Base-by-base conservation (phyloP, 1,140 invertebrate genomes). In the Pristionchus pacificus region DNA sequence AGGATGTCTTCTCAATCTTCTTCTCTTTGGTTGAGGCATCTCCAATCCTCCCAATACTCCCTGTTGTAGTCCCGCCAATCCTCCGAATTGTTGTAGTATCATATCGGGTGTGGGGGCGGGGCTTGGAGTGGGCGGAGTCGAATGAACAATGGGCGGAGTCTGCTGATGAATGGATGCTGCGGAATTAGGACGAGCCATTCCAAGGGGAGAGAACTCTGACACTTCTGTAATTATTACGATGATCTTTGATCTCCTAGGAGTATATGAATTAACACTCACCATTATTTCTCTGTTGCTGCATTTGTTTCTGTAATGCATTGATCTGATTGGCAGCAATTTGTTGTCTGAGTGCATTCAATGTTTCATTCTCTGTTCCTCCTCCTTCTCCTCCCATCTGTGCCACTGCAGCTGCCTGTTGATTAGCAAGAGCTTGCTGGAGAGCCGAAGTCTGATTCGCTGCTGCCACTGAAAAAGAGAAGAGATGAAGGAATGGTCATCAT, bases 1-100 rank as follows among this genome's bases (percentile, higher is more conserved):
- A 29, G 74, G 74, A 70, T 75, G 74, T n/a, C 74, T 57, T 1
- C 74, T 58, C 28, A 75, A 71, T 14, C 74, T 65, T 24, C 71
- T 25, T 49, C 74, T 72, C 33, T 73, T 73, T 25, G 71, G 71
- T 49, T 73, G 71, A n/a, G 65, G 71, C 13, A 72, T 60, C 57
- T 65, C 71, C n/a, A n/a, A n/a, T n/a, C n/a, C n/a, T n/a, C n/a
- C n/a, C n/a, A n/a, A n/a, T n/a, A n/a, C n/a, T n/a, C n/a, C n/a
- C n/a, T n/a, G n/a, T n/a, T n/a, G n/a, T n/a, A n/a, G n/a, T n/a
- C n/a, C n/a, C n/a, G n/a, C n/a, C n/a, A 49, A 49, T 49, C 38
- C 38, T 10, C 19, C 19, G 6, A 49, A 49, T 49, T 49, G 38
- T 6, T 6, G 19, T 19, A 49, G 38, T 10, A 49, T 6, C 6